These are phyloP conservation scores for Drosophila bocqueti DNA, from an alignment of 1,140 invertebrate species.

Conservation along the genomic window DNA sequence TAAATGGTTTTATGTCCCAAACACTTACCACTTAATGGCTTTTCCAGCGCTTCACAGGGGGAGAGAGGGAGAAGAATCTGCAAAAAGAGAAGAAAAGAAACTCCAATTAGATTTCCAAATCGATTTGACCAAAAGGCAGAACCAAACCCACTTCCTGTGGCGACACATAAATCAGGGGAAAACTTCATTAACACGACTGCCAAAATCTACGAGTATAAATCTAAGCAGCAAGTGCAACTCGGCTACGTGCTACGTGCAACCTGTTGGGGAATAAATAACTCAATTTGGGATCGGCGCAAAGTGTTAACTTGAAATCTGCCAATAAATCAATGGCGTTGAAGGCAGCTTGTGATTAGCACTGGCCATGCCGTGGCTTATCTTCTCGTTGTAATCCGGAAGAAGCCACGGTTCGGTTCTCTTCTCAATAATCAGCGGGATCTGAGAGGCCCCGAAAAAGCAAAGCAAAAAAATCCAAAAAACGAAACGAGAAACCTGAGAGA, in stretches of 20 bases:
- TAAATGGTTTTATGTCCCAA: slow-evolving; percentile 34
- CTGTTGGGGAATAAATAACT: slow-evolving; percentile 68
- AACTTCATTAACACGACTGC: slow-evolving; percentile 76
- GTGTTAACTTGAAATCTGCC: slow-evolving; percentile 77
- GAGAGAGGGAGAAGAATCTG: slow-evolving; percentile 8
- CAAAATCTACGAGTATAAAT: slow-evolving; percentile 76
- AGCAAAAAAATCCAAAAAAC: not conserved
- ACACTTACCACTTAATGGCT: slow-evolving; percentile 53
- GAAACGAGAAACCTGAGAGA: slow-evolving; percentile 46
- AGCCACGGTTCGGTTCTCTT: slow-evolving; percentile 25
- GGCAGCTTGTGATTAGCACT: slow-evolving; percentile 72
- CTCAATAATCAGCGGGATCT: slow-evolving; percentile 58
- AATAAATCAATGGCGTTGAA: slow-evolving; percentile 72
- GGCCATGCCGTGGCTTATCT: slow-evolving; percentile 63
- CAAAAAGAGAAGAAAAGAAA: slow-evolving; percentile 12
- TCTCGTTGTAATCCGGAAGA: slow-evolving; percentile 21
- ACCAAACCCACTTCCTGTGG: slow-evolving; percentile 41
- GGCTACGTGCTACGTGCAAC: slow-evolving; percentile 38
- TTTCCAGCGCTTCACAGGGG: slow-evolving; percentile 1
- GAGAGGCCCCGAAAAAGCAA: not conserved
- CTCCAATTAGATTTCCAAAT: slow-evolving; percentile 53
- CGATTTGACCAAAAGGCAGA: slow-evolving; percentile 32
- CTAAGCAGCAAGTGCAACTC: slow-evolving; percentile 40
- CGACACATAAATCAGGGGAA: slow-evolving; percentile 65
- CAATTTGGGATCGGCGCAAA: slow-evolving; percentile 69